phyloP scores from a whole-genome alignment of 2,888 invertebrate genomes.

The Ichneumoninae sp. region DNA sequence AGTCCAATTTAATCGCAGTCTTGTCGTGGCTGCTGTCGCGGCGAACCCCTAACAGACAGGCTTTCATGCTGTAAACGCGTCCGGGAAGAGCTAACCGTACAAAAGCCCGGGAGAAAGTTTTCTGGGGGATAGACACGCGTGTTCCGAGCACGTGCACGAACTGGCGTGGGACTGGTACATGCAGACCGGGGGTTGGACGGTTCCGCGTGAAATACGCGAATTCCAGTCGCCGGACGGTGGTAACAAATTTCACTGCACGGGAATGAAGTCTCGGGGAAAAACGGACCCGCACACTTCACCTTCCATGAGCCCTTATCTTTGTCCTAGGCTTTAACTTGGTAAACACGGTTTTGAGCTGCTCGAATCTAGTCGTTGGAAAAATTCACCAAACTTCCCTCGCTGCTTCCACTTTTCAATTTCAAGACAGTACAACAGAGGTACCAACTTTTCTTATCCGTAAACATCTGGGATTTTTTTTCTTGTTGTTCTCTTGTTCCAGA shows the following conservation, averaged over 20 bases:
- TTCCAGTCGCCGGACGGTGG: not conserved
- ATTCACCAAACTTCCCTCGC: too few species aligned
- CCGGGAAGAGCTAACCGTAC: conserved; percentile 35
- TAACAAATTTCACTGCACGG: not conserved
- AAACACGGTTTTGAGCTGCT: too few species aligned
- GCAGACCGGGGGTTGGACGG: not conserved
- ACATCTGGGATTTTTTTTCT: too few species aligned
- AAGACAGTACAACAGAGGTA: too few species aligned
- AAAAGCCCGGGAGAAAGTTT: conserved; percentile 32
- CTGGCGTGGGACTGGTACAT: not conserved
- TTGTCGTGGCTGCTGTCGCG: conserved; percentile 52
- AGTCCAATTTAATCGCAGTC: conserved; percentile 69
- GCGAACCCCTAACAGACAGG: conserved; percentile 61
- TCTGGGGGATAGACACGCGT: conserved; percentile 12
- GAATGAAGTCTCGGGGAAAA: not conserved
- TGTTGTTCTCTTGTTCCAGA: too few species aligned
- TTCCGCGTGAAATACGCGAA: not conserved
- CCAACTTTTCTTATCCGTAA: too few species aligned
- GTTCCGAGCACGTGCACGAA: not conserved
- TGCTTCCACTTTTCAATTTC: too few species aligned
- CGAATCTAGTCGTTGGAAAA: too few species aligned
- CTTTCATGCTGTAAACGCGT: conserved; percentile 55
- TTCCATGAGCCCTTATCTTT: too few species aligned
- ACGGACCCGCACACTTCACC: not conserved
- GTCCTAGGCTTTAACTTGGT: too few species aligned